Percentiles rank a stretch among this genome's conserved stretches.
phyloP scores from a whole-genome alignment of 2,113 vertebrate species.

The Acanthochromis polyacanthus region DNA sequence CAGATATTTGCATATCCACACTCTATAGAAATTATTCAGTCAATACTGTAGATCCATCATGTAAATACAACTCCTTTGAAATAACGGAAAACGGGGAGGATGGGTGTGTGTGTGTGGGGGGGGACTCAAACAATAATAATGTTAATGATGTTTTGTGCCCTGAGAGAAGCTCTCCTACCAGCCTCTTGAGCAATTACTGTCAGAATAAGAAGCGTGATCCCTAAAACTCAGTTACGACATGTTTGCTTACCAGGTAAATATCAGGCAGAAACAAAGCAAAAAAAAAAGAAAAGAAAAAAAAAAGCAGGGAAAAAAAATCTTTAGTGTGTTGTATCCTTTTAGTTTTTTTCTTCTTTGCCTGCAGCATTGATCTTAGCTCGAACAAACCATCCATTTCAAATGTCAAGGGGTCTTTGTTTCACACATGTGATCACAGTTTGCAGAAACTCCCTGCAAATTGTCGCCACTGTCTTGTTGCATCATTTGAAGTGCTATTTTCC shows the following conservation, averaged over 20 bases:
- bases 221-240: conserved; percentile 64
- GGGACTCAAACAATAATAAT: conserved; percentile 83
- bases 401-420: conserved; percentile 71
- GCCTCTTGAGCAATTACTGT: conserved; percentile 71
- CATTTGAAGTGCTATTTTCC: conserved; percentile 70
- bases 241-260: conserved; percentile 76
- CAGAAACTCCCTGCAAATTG: conserved; percentile 54
- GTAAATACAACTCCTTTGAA: conserved; percentile 85
- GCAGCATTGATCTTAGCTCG: conserved; percentile 63
- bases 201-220: conserved; percentile 60
- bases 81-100: conserved; percentile 56
- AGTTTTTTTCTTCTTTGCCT: conserved; percentile 15
- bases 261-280: conserved; percentile 11
- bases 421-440: conserved; percentile 70
- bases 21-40: conserved; percentile 85
- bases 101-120: no score
- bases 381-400: conserved; percentile 65
- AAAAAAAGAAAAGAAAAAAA: conserved; percentile 10
- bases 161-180: conserved; percentile 72
- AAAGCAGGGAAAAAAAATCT: conserved; percentile 13
- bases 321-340: conserved; percentile 31
- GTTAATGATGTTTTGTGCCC: conserved; percentile 81
- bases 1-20: conserved; percentile 82
- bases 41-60: conserved; percentile 81
- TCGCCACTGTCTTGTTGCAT: conserved; percentile 69